A percentile compares a stretch with the other conserved stretches of the same genome.
phyloP scores from a whole-genome alignment of 2,113 vertebrate genomes.

The Hipposideros armiger region DNA sequence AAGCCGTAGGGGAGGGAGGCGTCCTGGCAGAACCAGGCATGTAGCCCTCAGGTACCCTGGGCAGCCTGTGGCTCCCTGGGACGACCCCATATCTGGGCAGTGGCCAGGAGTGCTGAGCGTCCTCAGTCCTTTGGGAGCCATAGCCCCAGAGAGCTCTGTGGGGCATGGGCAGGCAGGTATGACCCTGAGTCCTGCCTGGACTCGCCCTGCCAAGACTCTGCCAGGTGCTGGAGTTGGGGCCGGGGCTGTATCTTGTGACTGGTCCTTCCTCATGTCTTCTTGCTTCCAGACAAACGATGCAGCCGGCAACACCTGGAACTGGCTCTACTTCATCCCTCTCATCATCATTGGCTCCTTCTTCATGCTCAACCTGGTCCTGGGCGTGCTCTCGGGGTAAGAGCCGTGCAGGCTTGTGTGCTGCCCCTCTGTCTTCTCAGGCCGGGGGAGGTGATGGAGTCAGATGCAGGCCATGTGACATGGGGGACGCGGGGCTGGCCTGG shows the following conservation, averaged over 20 bases:
- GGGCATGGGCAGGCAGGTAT: background rate
- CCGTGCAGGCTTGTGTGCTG: fast-evolving
- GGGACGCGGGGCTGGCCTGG: background rate
- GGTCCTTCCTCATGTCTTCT: background rate
- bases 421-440: background rate
- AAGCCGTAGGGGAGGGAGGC: background rate
- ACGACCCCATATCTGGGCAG: background rate
- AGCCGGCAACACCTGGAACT: slow-evolving; percentile 96
- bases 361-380: slow-evolving; percentile 98
- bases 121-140: no score
- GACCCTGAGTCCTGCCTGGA: background rate
- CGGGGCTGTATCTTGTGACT: background rate
- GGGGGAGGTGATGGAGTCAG: background rate
- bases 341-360: slow-evolving; percentile 99
- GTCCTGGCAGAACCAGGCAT: background rate
- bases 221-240: background rate
- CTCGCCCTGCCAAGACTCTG: background rate
- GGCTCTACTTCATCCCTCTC: slow-evolving; percentile 98
- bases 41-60: no score
- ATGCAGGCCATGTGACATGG: fast-evolving
- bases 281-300: slow-evolving; percentile 95
- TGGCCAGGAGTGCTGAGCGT: background rate
- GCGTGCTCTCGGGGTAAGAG: slow-evolving; percentile 96
- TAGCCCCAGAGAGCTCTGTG: background rate
- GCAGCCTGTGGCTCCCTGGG: background rate